Evolutionary conservation across 1,140 invertebrate species (phyloP).

Genomic region (Atopsyche davidsoni): DNA sequence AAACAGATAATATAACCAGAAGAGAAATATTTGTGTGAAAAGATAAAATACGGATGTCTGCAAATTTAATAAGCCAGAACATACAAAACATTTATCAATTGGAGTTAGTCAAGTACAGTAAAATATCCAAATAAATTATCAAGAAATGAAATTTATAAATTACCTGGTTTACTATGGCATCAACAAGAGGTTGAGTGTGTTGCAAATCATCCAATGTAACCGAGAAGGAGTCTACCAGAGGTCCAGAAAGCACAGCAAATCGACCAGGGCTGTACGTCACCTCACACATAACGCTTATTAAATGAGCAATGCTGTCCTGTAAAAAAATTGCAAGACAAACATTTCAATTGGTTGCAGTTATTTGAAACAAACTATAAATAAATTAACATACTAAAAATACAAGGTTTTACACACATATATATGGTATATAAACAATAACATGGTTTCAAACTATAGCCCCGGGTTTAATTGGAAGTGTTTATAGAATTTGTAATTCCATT

Average conservation of each 20-base stretch:
- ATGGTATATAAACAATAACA: too few relatives aligned
- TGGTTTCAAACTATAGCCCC: too few relatives aligned
- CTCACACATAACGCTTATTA: constrained; percentile 53
- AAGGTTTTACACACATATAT: too few relatives aligned
- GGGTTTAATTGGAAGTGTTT: too few relatives aligned
- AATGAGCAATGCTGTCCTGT: constrained; percentile 46
- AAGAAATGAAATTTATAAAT: too few relatives aligned
- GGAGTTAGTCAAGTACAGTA: neutral
- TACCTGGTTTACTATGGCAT: constrained; percentile 56
- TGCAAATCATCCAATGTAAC: constrained; percentile 45
- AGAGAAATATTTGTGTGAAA: neutral
- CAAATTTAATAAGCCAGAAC: too few relatives aligned
- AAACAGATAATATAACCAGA: neutral
- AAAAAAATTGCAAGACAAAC: constrained; percentile 17
- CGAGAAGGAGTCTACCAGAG: constrained; percentile 51
- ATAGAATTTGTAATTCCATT: too few relatives aligned
- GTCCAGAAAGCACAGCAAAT: constrained; percentile 51
- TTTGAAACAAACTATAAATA: constrained; percentile 1
- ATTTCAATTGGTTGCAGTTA: too few relatives aligned
- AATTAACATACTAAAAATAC: neutral
- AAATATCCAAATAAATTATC: neutral
- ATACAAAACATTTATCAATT: constrained; percentile 7
- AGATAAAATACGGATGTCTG: too few relatives aligned
- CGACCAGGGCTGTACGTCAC: constrained; percentile 56
- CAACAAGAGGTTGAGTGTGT: constrained; percentile 49